A percentile compares a stretch with the other conserved stretches of the same genome.
phyloP scores from a whole-genome alignment of 92 coral and sea anemone species.

The Heliopora coerulea region DNA sequence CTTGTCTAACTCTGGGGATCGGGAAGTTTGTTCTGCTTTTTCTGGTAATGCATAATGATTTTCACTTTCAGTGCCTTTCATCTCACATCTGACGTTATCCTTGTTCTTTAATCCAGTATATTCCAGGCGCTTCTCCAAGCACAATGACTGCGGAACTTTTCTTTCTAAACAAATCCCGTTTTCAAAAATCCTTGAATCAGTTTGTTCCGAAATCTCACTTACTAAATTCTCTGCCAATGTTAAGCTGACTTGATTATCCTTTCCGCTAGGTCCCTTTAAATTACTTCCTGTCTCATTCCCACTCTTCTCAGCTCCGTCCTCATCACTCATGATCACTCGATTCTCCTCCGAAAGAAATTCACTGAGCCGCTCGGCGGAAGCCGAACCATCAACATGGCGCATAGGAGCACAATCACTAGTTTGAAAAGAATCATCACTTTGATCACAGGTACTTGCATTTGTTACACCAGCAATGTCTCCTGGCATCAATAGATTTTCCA shows the following conservation, averaged over 20 bases:
- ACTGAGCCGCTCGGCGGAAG: too few species aligned
- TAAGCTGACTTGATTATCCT: not conserved
- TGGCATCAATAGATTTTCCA: too few species aligned
- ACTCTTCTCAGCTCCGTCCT: not conserved
- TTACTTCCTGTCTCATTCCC: not conserved
- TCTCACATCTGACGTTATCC: not conserved
- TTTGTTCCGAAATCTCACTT: not conserved
- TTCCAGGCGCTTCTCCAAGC: too few species aligned
- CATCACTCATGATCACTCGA: too few species aligned
- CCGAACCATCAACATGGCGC: not conserved
- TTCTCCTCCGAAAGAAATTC: too few species aligned
- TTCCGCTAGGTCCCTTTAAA: not conserved
- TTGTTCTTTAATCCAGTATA: not conserved
- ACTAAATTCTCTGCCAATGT: not conserved
- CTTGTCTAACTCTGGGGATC: not conserved
- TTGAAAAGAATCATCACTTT: not conserved
- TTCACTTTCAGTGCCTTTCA: not conserved
- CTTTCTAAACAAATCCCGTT: not conserved
- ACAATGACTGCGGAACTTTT: too few species aligned
- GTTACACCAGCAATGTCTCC: too few species aligned
- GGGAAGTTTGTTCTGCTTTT: not conserved
- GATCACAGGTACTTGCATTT: not conserved
- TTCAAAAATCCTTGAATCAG: not conserved
- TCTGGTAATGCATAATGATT: not conserved
- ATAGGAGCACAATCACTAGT: not conserved